Conservation (phyloP, 2,113 vertebrate genomes). For the Aviceda subcristata region DNA sequence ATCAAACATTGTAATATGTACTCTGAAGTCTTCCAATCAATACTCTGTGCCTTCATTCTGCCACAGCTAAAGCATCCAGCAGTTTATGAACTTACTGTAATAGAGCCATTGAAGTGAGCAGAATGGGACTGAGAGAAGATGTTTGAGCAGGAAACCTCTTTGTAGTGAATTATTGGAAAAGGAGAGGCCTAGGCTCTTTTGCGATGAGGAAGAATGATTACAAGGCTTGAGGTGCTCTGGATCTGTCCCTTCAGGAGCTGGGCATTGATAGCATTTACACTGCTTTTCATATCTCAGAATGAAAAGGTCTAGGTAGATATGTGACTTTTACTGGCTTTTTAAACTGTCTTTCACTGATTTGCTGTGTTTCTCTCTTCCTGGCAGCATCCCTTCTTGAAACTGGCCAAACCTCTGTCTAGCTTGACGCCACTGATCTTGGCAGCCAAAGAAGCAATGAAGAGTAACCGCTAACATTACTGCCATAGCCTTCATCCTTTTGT, state of each 20-base stretch:
- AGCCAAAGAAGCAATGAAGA: slow-evolving; percentile 99
- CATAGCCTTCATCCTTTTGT: slow-evolving; percentile 29
- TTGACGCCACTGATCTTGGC: slow-evolving; percentile 97
- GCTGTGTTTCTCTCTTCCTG: slow-evolving; percentile 8
- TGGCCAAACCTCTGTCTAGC: slow-evolving; percentile 97
- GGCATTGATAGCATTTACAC: neutral
- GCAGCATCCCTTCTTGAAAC: slow-evolving; percentile 97
- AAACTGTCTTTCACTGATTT: neutral
- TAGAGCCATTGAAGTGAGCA: neutral
- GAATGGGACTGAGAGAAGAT: neutral
- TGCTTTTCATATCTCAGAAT: neutral
- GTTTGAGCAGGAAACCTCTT: neutral
- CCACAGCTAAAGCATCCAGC: neutral
- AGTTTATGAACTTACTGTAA: neutral
- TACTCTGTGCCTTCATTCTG: neutral
- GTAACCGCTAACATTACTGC: slow-evolving; percentile 84
- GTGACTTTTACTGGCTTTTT: neutral
- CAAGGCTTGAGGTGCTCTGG: neutral
- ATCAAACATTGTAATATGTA: neutral
- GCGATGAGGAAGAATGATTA: neutral
- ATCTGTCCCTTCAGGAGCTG: neutral
- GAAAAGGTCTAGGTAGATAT: neutral
- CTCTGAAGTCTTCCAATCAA: neutral
- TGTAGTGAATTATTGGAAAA: neutral
- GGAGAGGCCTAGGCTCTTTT: neutral